A percentile compares a stretch with the other conserved stretches of the same genome.
These are phyloP conservation scores for Sesamia inferens DNA, from an alignment of 2,888 invertebrate genomes.

Conservation along the genomic window DNA sequence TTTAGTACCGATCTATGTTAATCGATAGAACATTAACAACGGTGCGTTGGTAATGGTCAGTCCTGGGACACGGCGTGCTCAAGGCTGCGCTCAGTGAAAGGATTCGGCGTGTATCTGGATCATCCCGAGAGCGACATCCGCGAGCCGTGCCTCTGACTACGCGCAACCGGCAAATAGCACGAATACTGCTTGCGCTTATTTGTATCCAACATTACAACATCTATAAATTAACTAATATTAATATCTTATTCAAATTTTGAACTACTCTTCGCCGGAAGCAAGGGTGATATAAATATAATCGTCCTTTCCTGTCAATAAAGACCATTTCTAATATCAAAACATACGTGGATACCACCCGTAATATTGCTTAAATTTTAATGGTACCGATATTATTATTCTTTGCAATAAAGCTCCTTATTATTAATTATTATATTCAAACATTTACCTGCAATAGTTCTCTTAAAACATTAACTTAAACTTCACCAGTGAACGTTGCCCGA, in stretches of 20 bases:
- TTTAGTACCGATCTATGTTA: slow-evolving; percentile 85
- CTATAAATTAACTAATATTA: slow-evolving; percentile 31
- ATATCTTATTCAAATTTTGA: slow-evolving; percentile 31
- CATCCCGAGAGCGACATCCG: slow-evolving; percentile 78
- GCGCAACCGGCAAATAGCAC: slow-evolving; percentile 31
- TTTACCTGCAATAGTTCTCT: slow-evolving; percentile 2
- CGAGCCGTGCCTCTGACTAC: slow-evolving; percentile 50
- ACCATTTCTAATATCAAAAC: slow-evolving; percentile 18
- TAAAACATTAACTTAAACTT: slow-evolving; percentile 20
- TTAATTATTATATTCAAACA: neutral
- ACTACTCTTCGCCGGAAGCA: slow-evolving; percentile 21
- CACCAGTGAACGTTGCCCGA: slow-evolving; percentile 24
- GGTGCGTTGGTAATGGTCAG: slow-evolving; percentile 85
- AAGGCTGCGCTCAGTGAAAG: slow-evolving; percentile 87
- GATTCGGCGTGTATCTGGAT: slow-evolving; percentile 86
- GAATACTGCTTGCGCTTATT: slow-evolving; percentile 33
- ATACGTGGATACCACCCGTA: slow-evolving; percentile 10
- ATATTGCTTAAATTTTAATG: slow-evolving; percentile 28
- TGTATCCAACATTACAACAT: slow-evolving; percentile 23
- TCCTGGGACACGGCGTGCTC: slow-evolving; percentile 78
- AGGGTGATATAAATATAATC: slow-evolving; percentile 33
- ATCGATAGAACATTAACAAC: slow-evolving; percentile 86
- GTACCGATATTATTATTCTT: slow-evolving; percentile 4
- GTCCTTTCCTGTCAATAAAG: slow-evolving; percentile 29
- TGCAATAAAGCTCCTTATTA: slow-evolving; percentile 13